Evolutionary conservation across 2,797 vertebrate genomes (phyloP), one percentile per base, ranked within the genome.

Genomic region (Enteromius argenteus): DNA sequence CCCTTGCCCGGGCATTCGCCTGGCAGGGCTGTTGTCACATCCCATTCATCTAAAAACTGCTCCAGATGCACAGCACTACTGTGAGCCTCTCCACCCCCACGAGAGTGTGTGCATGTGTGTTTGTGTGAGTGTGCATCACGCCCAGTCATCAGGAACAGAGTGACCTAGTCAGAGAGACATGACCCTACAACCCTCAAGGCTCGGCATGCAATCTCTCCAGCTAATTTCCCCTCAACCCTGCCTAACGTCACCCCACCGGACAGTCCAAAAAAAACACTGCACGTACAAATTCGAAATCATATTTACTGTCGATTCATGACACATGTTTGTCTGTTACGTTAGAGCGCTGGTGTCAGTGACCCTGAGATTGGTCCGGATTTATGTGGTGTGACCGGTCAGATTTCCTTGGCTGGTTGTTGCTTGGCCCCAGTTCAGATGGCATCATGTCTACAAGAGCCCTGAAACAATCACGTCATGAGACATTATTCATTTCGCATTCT

Each of bases 31-130:
- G 77, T 85, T 83, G 87, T 88, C 89, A 88, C 84, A 88, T 80
- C 83, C 77, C 86, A 87, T 89, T 88, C 86, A 88, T 88, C 87
- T 84, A 79, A 77, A 80, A 83, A 77, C 51, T 72, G 84, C 86
- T 87, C 64, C 68, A 84, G 83, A 83, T 86, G 86, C 86, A 80
- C 64, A 79, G 86, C 64, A 84, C 77, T 83, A 76, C 69, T 67
- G 82, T 83, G 80, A 44, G 56, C 35, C 69, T 67, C n/a, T 74
- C 56, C 69, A 35, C 67, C 67, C 69, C 82, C 82, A 64, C 27
- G 21, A 51, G 62, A 42, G 27, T 66, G 82, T 35, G 42, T 77
- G 72, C 69, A 64, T 84, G 87, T 39, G 74, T 85, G 84, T 76
- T 60, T 79, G 75, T 42, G 80, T 68, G 75, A 46, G 76, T 66